Evolutionary conservation across 2,888 invertebrate genomes (phyloP).

Genomic region (Furcula furcula): DNA sequence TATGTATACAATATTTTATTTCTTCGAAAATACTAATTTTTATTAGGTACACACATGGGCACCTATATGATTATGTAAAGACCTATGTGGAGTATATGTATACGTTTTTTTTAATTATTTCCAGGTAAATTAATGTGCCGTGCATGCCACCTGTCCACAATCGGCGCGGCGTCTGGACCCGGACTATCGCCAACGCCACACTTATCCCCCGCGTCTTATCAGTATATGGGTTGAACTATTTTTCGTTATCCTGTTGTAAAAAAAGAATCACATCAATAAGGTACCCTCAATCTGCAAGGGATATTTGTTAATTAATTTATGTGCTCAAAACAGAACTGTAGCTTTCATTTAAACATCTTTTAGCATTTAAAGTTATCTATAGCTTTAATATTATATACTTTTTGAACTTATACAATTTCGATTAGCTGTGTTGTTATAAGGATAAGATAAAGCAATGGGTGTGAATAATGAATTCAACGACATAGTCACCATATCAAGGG

Average conservation of each 20-base stretch:
- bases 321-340: slow-evolving; percentile 25
- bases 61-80: too few species aligned
- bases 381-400: neutral
- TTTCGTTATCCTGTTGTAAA: neutral
- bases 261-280: neutral
- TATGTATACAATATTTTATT: too few species aligned
- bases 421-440: neutral
- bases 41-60: too few species aligned
- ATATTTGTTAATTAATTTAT: slow-evolving; percentile 16
- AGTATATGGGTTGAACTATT: slow-evolving; percentile 87
- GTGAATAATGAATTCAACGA: neutral
- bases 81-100: slow-evolving; percentile 7
- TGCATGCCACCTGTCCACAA: slow-evolving; percentile 93
- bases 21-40: too few species aligned
- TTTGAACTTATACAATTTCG: neutral
- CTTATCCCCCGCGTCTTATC: slow-evolving; percentile 90
- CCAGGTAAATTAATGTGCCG: slow-evolving; percentile 95
- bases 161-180: slow-evolving; percentile 84
- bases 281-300: slow-evolving; percentile 10
- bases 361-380: neutral
- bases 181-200: slow-evolving; percentile 90
- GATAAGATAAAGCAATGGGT: neutral
- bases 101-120: neutral
- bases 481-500: neutral
- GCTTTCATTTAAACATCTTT: neutral